phyloP scores from a whole-genome alignment of 2,888 invertebrate genomes.

The Slavum lentiscoides region DNA sequence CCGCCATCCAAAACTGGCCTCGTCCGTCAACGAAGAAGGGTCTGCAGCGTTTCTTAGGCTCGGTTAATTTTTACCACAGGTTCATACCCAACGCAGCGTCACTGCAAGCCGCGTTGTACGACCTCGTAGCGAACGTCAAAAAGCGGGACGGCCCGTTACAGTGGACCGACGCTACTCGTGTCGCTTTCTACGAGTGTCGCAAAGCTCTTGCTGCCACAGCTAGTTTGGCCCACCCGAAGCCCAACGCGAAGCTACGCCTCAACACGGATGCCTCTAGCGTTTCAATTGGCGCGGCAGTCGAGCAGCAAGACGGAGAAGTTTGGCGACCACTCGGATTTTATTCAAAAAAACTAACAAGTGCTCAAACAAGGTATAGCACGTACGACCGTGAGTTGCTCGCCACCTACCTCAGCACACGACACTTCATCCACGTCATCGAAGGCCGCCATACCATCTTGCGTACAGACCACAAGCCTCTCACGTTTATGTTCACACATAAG shows the following conservation, averaged over 20 bases:
- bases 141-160: not conserved
- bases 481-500: conserved; percentile 45
- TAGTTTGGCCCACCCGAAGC: conserved; percentile 57
- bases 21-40: conserved; percentile 44
- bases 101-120: conserved; percentile 46
- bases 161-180: not conserved
- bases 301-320: not conserved
- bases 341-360: conserved; percentile 21
- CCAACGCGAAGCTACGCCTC: conserved; percentile 57
- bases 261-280: conserved; percentile 59
- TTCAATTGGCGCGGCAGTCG: conserved; percentile 58
- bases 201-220: not conserved
- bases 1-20: conserved; percentile 57
- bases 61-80: conserved; percentile 56
- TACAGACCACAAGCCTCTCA: conserved; percentile 54
- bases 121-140: not conserved
- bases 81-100: conserved; percentile 57
- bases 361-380: conserved; percentile 19
- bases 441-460: conserved; percentile 50
- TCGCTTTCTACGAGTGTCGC: not conserved
- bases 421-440: conserved; percentile 54
- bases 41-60: not conserved
- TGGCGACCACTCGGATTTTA: conserved; percentile 52
- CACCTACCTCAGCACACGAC: not conserved
- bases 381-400: conserved; percentile 36